phyloP scores from a whole-genome alignment of 92 coral and sea anemone species.

The Parazoanthus atlanticus region DNA sequence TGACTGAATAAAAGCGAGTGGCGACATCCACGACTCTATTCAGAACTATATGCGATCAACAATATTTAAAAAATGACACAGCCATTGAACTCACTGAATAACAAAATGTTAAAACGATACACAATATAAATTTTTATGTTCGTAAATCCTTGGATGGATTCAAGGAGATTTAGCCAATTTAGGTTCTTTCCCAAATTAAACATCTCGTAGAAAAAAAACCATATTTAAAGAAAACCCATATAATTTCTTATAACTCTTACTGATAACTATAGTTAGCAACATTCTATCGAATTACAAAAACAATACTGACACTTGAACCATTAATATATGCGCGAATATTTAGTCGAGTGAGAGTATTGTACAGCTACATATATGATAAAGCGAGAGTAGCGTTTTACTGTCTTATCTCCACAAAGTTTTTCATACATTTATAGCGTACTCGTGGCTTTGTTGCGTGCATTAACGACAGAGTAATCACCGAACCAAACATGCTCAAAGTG shows the following conservation, averaged over 20 bases:
- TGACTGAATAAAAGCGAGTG: too few species aligned
- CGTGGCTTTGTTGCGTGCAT: background rate
- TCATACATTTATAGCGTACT: background rate
- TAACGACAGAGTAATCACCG: background rate
- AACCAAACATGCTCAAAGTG: background rate
- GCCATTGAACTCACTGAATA: too few species aligned
- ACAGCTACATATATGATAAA: background rate
- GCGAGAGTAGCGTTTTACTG: background rate
- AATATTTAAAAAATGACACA: too few species aligned
- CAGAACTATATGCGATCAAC: too few species aligned
- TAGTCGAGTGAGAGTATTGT: background rate
- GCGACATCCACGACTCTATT: too few species aligned
- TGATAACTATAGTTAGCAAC: background rate
- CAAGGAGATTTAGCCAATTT: too few species aligned
- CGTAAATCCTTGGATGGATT: too few species aligned
- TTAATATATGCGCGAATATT: background rate
- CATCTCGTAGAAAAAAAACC: background rate
- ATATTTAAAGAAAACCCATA: too few species aligned
- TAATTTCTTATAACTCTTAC: too few species aligned
- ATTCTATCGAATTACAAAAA: background rate
- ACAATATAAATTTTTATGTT: too few species aligned
- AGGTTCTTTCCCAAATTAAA: too few species aligned
- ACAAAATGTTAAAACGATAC: too few species aligned
- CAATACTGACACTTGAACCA: background rate
- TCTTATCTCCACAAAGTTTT: background rate